Percentiles rank a stretch among this genome's conserved stretches.
Conservation (phyloP, 37 sponge, comb jelly and placozoan genomes). For the Halisarca cf. caerulea region DNA sequence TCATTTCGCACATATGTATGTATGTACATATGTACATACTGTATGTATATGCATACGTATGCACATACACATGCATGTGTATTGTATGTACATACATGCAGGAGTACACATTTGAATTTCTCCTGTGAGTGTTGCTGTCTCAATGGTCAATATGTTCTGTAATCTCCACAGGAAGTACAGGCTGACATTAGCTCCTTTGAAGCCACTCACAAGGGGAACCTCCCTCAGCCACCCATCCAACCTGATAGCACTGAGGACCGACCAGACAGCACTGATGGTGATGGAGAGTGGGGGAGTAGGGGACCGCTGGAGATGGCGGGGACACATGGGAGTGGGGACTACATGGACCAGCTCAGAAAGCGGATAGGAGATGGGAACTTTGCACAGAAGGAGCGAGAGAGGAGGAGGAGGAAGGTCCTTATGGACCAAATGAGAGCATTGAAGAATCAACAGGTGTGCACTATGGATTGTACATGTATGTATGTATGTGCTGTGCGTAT, state of each 20-base stretch:
- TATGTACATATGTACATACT: not conserved
- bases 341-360: constrained; percentile 66
- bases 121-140: not conserved
- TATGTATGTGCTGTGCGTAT: too few species aligned
- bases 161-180: not conserved
- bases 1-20: not conserved
- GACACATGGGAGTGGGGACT: constrained; percentile 43
- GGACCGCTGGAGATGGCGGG: not conserved
- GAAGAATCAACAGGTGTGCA: constrained; percentile 61
- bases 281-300: constrained; percentile 13
- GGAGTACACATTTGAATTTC: not conserved
- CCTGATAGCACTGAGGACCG: not conserved
- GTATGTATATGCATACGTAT: not conserved
- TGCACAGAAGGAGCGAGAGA: constrained; percentile 81
- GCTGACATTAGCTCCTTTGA: constrained; percentile 4
- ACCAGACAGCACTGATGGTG: not conserved
- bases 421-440: constrained; percentile 69
- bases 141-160: not conserved
- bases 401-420: constrained; percentile 77
- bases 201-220: not conserved
- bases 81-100: not conserved
- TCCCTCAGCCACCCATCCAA: not conserved
- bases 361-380: constrained; percentile 46
- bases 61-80: not conserved
- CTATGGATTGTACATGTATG: not conserved